Evolutionary conservation across 2,797 vertebrate genomes (phyloP).

Genomic region (Mormyrus proboscirostris): DNA sequence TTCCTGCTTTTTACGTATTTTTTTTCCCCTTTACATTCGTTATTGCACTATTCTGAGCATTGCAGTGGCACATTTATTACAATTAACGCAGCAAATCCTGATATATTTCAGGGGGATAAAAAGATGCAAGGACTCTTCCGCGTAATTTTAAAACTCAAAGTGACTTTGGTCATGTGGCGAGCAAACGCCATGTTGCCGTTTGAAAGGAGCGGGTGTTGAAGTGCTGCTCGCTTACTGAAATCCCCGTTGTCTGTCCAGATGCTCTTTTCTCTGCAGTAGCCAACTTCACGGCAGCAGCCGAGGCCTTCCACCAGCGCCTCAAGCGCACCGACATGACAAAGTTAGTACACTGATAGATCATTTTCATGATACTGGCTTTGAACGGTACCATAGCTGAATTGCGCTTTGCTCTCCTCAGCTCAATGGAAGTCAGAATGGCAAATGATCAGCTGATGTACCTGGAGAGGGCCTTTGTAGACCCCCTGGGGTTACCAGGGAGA

Average conservation of each 20-base stretch:
- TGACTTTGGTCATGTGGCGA: not conserved
- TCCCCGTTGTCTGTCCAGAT: slow-evolving; percentile 50
- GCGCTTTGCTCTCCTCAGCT: slow-evolving; percentile 49
- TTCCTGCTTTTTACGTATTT: not conserved
- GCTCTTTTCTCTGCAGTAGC: slow-evolving; percentile 78
- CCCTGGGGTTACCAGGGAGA: slow-evolving; percentile 80
- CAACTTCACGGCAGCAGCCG: slow-evolving; percentile 73
- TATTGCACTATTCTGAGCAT: not conserved
- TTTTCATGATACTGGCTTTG: not conserved
- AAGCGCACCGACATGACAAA: slow-evolving; percentile 63
- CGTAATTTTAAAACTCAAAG: not conserved
- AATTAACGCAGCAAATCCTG: not conserved
- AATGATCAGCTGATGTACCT: slow-evolving; percentile 94
- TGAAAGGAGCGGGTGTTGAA: not conserved
- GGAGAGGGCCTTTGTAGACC: slow-evolving; percentile 88
- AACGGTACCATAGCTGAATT: not conserved
- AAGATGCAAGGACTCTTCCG: not conserved
- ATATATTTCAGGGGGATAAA: not conserved
- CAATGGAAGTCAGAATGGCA: slow-evolving; percentile 69
- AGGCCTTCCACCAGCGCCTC: slow-evolving; percentile 66
- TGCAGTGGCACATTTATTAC: not conserved
- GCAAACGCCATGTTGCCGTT: not conserved
- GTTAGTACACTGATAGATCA: slow-evolving; percentile 52
- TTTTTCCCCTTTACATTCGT: not conserved
- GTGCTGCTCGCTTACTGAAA: not conserved